Conservation (phyloP, 2,113 vertebrate species). For the Prionailurus bengalensis region DNA sequence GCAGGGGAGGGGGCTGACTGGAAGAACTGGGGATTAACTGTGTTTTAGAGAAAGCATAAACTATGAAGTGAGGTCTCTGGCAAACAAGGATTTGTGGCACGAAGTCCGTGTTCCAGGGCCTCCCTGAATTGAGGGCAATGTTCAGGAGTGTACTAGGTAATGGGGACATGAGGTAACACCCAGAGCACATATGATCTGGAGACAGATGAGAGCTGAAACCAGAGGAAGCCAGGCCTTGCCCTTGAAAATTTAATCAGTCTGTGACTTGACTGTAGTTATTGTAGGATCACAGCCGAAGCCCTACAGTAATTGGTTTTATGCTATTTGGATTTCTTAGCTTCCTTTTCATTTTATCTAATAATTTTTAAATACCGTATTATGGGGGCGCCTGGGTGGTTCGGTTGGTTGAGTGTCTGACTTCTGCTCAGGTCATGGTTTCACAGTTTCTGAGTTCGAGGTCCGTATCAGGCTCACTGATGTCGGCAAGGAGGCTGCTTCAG, state of each 20-base stretch:
- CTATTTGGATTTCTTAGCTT: neutral
- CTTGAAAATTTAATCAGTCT: neutral
- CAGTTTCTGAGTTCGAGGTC: no score
- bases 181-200: neutral
- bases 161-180: neutral
- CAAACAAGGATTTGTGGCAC: neutral
- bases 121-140: neutral
- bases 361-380: neutral
- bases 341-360: conserved; percentile 18
- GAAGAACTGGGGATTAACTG: neutral
- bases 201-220: neutral
- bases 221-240: neutral
- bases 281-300: neutral
- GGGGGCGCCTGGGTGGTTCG: no score
- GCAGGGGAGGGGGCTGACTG: neutral
- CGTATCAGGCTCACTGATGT: no score
- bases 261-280: neutral
- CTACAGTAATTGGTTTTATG: neutral
- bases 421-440: no score
- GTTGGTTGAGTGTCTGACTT: no score
- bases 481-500: no score
- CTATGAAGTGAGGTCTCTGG: neutral
- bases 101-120: neutral
- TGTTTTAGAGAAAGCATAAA: neutral
- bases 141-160: neutral